Conservation (phyloP, 2,888 invertebrate species). For the Allolobophora icterica region DNA sequence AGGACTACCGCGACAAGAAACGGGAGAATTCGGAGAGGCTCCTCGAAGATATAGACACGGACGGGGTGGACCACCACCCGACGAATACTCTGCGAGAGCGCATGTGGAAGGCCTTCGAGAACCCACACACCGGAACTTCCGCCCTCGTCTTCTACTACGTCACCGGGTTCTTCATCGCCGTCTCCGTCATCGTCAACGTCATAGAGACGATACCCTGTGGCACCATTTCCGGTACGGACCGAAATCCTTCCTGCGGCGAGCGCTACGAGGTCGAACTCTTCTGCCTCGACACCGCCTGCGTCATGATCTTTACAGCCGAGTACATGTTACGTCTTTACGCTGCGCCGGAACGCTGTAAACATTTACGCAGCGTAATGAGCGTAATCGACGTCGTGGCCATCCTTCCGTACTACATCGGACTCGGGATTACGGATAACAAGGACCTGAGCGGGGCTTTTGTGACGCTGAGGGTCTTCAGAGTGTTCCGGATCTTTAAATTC, state of each 20-base stretch:
- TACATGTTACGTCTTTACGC: constrained; percentile 91
- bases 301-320: constrained; percentile 98
- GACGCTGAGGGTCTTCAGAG: constrained; percentile 95
- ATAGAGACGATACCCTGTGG: constrained; percentile 96
- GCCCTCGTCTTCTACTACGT: constrained; percentile 99
- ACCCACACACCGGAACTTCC: constrained; percentile 95
- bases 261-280: constrained; percentile 91
- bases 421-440: constrained; percentile 90
- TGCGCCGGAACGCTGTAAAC: constrained; percentile 91
- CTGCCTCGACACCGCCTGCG: constrained; percentile 98
- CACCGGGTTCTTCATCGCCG: constrained; percentile 99
- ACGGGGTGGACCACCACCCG: constrained; percentile 74
- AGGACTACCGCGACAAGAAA: constrained; percentile 98
- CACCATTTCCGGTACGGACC: constrained; percentile 58
- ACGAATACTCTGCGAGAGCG: constrained; percentile 72
- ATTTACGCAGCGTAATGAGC: constrained; percentile 97
- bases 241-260: constrained; percentile 81
- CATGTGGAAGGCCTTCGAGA: constrained; percentile 99
- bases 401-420: constrained; percentile 96
- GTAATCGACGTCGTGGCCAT: constrained; percentile 99
- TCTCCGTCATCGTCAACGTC: constrained; percentile 98
- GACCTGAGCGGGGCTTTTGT: constrained; percentile 99
- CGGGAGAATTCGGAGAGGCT: constrained; percentile 97
- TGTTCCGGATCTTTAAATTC: constrained; percentile 99
- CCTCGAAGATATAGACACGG: constrained; percentile 81